Evolutionary conservation across 2,888 invertebrate genomes (phyloP).

Genomic region (Apodemia zela): DNA sequence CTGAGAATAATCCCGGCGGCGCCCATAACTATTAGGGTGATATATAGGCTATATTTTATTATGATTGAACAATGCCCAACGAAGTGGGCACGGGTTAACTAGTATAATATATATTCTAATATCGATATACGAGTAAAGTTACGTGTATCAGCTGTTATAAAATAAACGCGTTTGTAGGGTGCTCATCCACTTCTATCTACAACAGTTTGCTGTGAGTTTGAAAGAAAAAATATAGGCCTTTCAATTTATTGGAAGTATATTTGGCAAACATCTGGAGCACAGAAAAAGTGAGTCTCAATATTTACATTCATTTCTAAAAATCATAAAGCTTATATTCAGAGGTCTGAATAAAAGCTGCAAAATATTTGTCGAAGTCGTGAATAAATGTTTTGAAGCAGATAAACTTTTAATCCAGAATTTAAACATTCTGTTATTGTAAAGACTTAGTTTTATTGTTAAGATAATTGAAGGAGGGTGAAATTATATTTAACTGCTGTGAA

Average conservation of each 20-base stretch:
- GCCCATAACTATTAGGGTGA: no score
- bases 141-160: not conserved
- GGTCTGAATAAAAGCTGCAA: not conserved
- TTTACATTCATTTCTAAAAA: slow-evolving; percentile 7
- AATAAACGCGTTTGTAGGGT: not conserved
- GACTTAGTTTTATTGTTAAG: not conserved
- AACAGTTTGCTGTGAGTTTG: not conserved
- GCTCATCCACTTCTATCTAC: not conserved
- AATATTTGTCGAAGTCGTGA: slow-evolving; percentile 3
- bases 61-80: no score
- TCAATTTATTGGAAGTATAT: slow-evolving; percentile 17
- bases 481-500: not conserved
- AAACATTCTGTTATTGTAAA: not conserved
- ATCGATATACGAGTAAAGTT: not conserved
- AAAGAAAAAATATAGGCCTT: slow-evolving; percentile 6
- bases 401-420: not conserved
- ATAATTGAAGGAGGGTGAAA: not conserved
- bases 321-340: not conserved
- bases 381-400: slow-evolving; percentile 7
- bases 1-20: no score
- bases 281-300: slow-evolving; percentile 3
- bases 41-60: no score
- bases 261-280: slow-evolving; percentile 4
- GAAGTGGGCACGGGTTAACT: no score
- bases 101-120: no score